phyloP scores from a whole-genome alignment of 2,797 vertebrate genomes.

The Leptoclinus maculatus region DNA sequence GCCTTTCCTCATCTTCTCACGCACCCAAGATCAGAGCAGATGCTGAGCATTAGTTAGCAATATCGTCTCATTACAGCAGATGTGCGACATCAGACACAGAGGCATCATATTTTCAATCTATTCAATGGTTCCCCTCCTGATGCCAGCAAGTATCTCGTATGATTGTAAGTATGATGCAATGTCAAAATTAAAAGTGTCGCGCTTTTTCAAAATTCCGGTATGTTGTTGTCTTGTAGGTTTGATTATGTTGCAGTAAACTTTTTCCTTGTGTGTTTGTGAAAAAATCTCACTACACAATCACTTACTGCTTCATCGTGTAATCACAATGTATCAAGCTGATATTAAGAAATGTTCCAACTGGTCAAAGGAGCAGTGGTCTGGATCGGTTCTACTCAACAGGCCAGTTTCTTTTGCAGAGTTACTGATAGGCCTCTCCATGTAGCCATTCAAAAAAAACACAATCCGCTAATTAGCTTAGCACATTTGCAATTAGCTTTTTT shows the following conservation, averaged over 20 bases:
- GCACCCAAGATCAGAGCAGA: conserved; percentile 27
- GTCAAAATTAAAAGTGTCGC: conserved; percentile 8
- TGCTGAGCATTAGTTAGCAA: conserved; percentile 34
- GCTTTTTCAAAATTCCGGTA: conserved; percentile 6
- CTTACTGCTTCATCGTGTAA: not conserved
- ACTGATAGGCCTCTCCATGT: not conserved
- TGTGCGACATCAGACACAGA: conserved; percentile 11
- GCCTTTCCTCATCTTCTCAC: conserved; percentile 28
- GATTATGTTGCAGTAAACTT: not conserved
- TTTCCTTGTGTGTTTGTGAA: not conserved
- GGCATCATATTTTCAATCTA: conserved; percentile 29
- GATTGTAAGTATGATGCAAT: conserved; percentile 18
- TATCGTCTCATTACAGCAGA: conserved; percentile 31
- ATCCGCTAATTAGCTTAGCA: conserved; percentile 22
- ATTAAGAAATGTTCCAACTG: not conserved
- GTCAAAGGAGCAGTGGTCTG: not conserved
- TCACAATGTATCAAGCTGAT: not conserved
- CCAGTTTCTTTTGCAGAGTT: conserved; percentile 4
- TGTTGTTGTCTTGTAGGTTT: not conserved
- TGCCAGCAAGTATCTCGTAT: not conserved
- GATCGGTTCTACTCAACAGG: conserved; percentile 7
- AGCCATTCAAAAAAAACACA: conserved; percentile 16
- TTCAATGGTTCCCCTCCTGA: conserved; percentile 21
- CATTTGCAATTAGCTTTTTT: conserved; percentile 25
- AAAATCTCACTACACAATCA: not conserved